Evolutionary conservation across 2,113 vertebrate species (phyloP), one percentile per base, ranked within the genome.

Genomic region (Rhinoderma darwinii): DNA sequence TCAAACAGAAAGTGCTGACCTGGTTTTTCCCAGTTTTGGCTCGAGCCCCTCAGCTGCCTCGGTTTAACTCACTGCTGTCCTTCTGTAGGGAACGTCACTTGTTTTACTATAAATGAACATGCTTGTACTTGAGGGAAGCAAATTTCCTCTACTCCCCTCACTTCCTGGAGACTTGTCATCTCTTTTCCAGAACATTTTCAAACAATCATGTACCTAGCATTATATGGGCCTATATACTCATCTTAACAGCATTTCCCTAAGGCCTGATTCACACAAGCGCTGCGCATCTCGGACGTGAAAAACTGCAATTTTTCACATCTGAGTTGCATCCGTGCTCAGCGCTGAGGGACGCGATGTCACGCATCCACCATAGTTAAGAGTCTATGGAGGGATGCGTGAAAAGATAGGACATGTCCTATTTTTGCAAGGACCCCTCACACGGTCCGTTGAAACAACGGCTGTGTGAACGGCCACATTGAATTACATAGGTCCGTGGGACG

Each of bases 21-120:
- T 72, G 0, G 35, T 0, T 41, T 47, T 84, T 8, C n/a, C 39
- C 72, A 78, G 41, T 66, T 77, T 66, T 30, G 41, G 84, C 56
- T 51, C 27, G 39, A 20, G 51, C 54, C 61, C 30, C 84, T 50
- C 84, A 17, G 56, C 41, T 37, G 54, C 35, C 35, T 27, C 51
- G 27, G 54, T 63, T 61, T 78, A 78, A 78, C 76, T 78, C 76
- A 35, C 76, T 78, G 76, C 47, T 78, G 76, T 54, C 76, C 76
- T 70, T 70, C 17, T 70, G 66, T 9, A 37, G 66, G 18, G 32
- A 72, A 41, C 35, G 17, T 68, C 17, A 27, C 25, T 70, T 11
- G 17, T n/a, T 37, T 20, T 6, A 20, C 66, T 37, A 37, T 70
- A 70, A 35, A 18, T 18, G 66, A 70, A 32, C 32, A 4, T 37